phyloP scores from a whole-genome alignment of 2,888 invertebrate genomes.

The Dicyrtomina minuta region DNA sequence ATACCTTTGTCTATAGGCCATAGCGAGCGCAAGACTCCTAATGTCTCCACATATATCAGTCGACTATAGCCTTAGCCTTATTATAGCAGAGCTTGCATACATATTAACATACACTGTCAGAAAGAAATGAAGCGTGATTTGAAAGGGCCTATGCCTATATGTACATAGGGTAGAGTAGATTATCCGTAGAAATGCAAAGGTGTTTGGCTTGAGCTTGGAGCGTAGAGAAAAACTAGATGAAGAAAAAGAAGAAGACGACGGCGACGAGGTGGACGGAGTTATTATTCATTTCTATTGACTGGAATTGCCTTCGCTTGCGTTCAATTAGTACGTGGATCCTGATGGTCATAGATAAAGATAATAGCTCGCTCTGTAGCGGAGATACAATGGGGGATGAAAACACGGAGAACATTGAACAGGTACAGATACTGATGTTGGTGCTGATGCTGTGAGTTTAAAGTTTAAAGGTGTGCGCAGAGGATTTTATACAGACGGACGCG shows the following conservation, averaged over 20 bases:
- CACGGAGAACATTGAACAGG: too few species aligned
- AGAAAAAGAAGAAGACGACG: neutral
- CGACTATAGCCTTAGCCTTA: too few species aligned
- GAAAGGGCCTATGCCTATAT: too few species aligned
- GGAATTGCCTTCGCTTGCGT: constrained; percentile 25
- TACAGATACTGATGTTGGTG: too few species aligned
- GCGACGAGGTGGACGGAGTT: neutral
- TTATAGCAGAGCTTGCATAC: too few species aligned
- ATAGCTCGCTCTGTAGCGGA: neutral
- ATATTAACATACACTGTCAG: too few species aligned
- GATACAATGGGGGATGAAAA: neutral
- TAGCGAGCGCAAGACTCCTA: neutral
- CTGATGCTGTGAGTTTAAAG: neutral
- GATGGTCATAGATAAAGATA: neutral
- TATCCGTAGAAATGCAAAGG: too few species aligned
- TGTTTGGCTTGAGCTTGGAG: neutral
- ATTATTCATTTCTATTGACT: constrained; percentile 13
- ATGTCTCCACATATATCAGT: too few species aligned
- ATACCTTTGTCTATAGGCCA: too few species aligned
- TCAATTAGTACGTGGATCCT: constrained; percentile 15
- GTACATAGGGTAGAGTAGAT: too few species aligned
- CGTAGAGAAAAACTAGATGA: neutral
- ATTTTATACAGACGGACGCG: neutral
- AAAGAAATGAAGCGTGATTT: too few species aligned
- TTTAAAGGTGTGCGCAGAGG: neutral